Evolutionary conservation across 37 sponge, comb jelly and placozoan genomes (phyloP), one percentile per base, ranked within the genome.

Genomic region (Cliona cf. orientalis): DNA sequence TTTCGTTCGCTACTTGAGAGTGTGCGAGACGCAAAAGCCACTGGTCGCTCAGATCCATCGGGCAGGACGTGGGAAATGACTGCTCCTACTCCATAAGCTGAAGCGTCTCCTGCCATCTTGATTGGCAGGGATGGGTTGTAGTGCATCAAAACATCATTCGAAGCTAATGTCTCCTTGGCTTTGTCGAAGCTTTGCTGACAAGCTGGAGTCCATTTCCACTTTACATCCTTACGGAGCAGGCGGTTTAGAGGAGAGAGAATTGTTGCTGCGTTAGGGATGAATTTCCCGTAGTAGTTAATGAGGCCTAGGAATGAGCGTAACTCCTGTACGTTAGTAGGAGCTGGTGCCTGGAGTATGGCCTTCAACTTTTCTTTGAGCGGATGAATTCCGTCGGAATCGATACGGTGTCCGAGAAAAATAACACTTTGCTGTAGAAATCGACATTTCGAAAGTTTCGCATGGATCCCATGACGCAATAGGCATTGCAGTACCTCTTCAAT

Each of bases 271-370:
- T 65, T 66, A 1, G 42, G 53, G 11, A 79, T 2, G 36, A 79
- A 79, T 32, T 64, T 79, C 11, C 80, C 35, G 38, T 66, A 79
- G 65, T 78, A 78, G n/a, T n/a, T n/a, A n/a, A n/a, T n/a, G n/a
- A n/a, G n/a, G n/a, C n/a, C n/a, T n/a, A n/a, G n/a, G n/a, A n/a
- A 64, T 6, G 38, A 6, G 3, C 40, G 7, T 22, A 37, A 34
- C 28, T 66, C 35, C 28, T 67, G 9, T 35, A 79, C 11, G 59
- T 66, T 35, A 2, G 21, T 69, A 25, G 81, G 69, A 25, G 37
- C 39, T 42, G 81, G 81, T 1, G 81, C 53, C 11, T 67, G 70
- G 25, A 45, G 21, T 12, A 80, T 46, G 2, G 81, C 81, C n/a
- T 55, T 43, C 33, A 25, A 80, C 56, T 44, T 80, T 80, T 19